These are phyloP conservation scores for Syrphus vitripennis DNA, from an alignment of 2,888 invertebrate species.

Conservation along the genomic window DNA sequence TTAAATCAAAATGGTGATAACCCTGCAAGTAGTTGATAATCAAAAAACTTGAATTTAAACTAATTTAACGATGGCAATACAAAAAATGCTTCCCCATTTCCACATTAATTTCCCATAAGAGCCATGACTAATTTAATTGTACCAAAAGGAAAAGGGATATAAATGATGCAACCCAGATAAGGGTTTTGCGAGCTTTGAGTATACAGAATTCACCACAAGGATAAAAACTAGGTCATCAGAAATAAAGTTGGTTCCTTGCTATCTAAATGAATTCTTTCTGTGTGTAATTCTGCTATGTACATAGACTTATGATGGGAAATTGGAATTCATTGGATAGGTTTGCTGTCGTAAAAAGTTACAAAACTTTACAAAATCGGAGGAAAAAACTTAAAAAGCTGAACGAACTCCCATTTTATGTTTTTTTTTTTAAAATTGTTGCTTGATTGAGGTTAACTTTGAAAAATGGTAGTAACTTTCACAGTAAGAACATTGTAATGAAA, in stretches of 20 bases:
- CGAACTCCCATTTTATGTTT: neutral
- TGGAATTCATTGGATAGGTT: no score
- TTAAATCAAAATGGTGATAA: no score
- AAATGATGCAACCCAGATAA: no score
- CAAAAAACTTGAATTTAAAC: no score
- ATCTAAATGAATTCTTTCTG: neutral
- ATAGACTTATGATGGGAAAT: no score
- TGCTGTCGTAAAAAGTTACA: neutral
- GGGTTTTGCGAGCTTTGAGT: no score
- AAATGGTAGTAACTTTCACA: constrained; percentile 35
- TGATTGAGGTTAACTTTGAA: neutral
- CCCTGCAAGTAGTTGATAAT: no score
- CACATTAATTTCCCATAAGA: no score
- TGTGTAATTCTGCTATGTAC: neutral
- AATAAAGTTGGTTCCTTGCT: constrained; percentile 11
- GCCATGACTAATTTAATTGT: no score
- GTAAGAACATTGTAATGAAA: constrained; percentile 67
- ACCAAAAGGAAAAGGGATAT: no score
- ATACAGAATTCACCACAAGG: constrained; percentile 12
- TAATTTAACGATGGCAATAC: no score
- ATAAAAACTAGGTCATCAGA: constrained; percentile 56
- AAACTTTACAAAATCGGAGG: neutral
- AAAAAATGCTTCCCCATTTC: no score
- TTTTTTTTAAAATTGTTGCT: neutral
- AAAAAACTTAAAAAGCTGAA: neutral